Evolutionary conservation across 1,140 invertebrate genomes (phyloP), one percentile per base, ranked within the genome.

Genomic region (Scaptomyza pallida): DNA sequence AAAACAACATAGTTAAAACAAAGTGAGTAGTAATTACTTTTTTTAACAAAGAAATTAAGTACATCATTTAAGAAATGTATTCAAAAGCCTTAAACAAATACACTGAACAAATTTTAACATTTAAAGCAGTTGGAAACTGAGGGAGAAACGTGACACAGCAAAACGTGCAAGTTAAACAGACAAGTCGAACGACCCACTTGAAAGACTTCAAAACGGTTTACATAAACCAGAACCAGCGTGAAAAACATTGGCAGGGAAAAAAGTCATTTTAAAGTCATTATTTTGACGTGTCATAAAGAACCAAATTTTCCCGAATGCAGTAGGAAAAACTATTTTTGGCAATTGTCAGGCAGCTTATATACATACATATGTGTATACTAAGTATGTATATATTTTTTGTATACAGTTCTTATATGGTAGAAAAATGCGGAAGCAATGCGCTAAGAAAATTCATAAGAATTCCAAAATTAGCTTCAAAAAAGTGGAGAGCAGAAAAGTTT

Each of bases 251-350:
- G 17, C 44, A 23, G n/a, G 44, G 51, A 57, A 64, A 64, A 48
- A 52, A 65, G 41, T 67, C 51, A 50, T 19, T 57, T 65, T 52
- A 45, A 69, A 62, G 65, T 62, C 57, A 62, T 55, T 69, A 60
- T 68, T 69, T 62, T 48, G 57, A 69, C 50, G 48, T 47, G 43
- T 62, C 50, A 54, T 54, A 62, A 62, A 62, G 50, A 48, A 62
- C 17, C 45, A 30, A n/a, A n/a, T 37, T 55, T 52, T 52, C 47
- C 37, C 35, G 48, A 45, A 21, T 47, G 55, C 41, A 30, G 35
- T 35, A 6, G 19, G 19, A 26, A 57, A 47, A 52, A 47, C 65
- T 69, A 69, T 69, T 69, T 69, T 69, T 48, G 43, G 57, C 47
- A 47, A 62, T 41, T 62, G 50, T 68, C 64, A 60, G 40, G 56